Evolutionary conservation across 1,140 invertebrate species (phyloP).

Genomic region (fruit fly (Drosophila melanogaster)): Release_6_plus_ISO1_MT NT_033777.3:22693001-22693500

Average conservation of each 20-base stretch:
- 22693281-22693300: constrained; percentile 85
- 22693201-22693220: constrained; percentile 87
- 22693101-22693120: constrained; percentile 62
- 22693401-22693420: constrained; percentile 85
- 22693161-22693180: constrained; percentile 85
- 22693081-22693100: constrained; percentile 85
- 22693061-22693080: constrained; percentile 92
- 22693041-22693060: constrained; percentile 89
- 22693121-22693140: constrained; percentile 86
- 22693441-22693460: constrained; percentile 85
- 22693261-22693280: constrained; percentile 85
- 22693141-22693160: constrained; percentile 85
- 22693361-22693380: constrained; percentile 86
- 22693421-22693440: constrained; percentile 88
- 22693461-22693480: constrained; percentile 84
- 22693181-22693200: constrained; percentile 90
- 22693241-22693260: constrained; percentile 85
- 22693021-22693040: constrained; percentile 87
- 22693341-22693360: constrained; percentile 87
- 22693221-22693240: constrained; percentile 86
- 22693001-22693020: constrained; percentile 86
- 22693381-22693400: constrained; percentile 53
- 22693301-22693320: constrained; percentile 86
- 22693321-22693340: constrained; percentile 86
- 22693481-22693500: constrained; percentile 87